Percentiles rank a stretch among this genome's conserved stretches.
Evolutionary conservation across 1,140 invertebrate genomes (phyloP).

Genomic region (Oedothorax gibbosus): DNA sequence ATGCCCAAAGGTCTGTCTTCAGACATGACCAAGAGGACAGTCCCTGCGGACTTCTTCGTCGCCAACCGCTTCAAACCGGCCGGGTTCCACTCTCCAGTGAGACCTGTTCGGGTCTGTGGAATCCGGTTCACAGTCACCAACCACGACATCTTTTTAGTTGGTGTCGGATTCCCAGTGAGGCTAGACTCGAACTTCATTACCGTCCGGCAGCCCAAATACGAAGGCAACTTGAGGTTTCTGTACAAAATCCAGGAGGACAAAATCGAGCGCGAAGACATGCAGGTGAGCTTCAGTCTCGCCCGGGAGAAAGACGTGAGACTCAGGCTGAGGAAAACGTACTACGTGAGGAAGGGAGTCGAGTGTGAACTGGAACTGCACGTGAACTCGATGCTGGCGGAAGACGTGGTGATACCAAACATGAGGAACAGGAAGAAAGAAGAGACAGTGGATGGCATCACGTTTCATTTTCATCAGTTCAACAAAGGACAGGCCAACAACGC

Average conservation of each 20-base stretch:
- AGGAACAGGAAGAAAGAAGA: constrained; percentile 62
- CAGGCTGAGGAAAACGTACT: constrained; percentile 64
- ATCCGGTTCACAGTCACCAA: constrained; percentile 64
- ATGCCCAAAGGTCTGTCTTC: constrained; percentile 63
- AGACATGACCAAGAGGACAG: constrained; percentile 62
- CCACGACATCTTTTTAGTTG: constrained; percentile 64
- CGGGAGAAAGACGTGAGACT: constrained; percentile 65
- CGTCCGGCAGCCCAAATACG: constrained; percentile 63
- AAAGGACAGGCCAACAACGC: constrained; percentile 57
- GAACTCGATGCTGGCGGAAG: constrained; percentile 58
- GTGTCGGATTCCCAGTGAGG: constrained; percentile 64
- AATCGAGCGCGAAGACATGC: constrained; percentile 59
- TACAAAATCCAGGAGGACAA: constrained; percentile 63
- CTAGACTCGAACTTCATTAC: constrained; percentile 64
- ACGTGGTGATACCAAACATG: constrained; percentile 62
- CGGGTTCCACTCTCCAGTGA: constrained; percentile 62
- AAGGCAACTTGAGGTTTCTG: constrained; percentile 63
- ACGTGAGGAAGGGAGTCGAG: constrained; percentile 63
- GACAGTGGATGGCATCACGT: constrained; percentile 60
- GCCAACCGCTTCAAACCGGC: constrained; percentile 63
- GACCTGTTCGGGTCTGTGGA: constrained; percentile 61
- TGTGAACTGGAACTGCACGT: constrained; percentile 64
- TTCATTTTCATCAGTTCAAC: constrained; percentile 61
- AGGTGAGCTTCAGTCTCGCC: constrained; percentile 49
- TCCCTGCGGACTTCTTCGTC: constrained; percentile 65